Base-by-base conservation (phyloP, 2,113 vertebrate species). In the Perca schrenkii region DNA sequence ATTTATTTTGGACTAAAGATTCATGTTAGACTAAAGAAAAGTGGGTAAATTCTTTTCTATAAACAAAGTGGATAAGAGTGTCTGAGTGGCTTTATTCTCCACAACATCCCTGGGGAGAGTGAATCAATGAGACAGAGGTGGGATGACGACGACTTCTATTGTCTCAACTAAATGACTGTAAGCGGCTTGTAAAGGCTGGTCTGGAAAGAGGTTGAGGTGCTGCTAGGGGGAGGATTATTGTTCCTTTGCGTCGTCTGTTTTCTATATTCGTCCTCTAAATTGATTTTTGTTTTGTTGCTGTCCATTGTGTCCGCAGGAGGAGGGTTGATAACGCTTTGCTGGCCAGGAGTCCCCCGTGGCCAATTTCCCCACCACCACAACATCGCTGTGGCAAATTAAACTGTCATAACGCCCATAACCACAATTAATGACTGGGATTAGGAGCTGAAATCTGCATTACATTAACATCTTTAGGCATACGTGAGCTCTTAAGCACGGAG, bases 371-470 rank as follows among this genome's bases (percentile, higher is more conserved):
- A 70, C 68, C 81, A 82, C 91, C 92, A 90, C 89, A 90, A 92
- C 92, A 91, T 86, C 82, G 60, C 87, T 66, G 91, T 87, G 71
- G 82, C 92, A 94, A 94, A 94, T 94, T 93, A 94, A 94, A 94
- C 91, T 93, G 94, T 93, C 93, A 94, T 93, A 92, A 92, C 75
- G 87, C 85, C 89, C 86, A 88, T 86, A 92, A 91, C 91, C 86
- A 92, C 92, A 94, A 94, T 94, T 92, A 94, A 93, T 93, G 93
- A 93, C 83, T 47, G 80, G 88, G 86, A 93, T 92, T 89, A 91
- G 89, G 85, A 82, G 88, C 86, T 90, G 83, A 86, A 93, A 93
- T 93, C 89, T 92, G 93, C 92, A 90, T 93, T 91, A 87, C 84
- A 43, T 87, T 88, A 93, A 89, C 90, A 91, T 84, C 91, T 89